phyloP scores from a whole-genome alignment of 2,113 vertebrate species.

The Glaucidium brasilianum region DNA sequence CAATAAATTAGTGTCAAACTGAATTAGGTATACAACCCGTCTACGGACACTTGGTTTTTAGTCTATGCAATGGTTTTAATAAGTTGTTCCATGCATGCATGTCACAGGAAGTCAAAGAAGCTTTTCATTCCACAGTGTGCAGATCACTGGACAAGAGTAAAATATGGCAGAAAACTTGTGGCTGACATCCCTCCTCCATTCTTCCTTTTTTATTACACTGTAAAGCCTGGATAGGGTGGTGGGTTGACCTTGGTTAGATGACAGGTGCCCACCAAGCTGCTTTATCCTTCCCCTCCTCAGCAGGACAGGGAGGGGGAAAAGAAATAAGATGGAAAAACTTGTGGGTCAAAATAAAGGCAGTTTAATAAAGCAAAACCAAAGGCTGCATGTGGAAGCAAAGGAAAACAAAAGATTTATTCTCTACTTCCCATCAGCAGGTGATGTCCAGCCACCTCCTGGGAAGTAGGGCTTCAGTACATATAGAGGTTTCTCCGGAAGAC shows the following conservation, averaged over 20 bases:
- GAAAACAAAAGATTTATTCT: not conserved
- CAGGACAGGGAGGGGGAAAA: not conserved
- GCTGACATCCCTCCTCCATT: not conserved
- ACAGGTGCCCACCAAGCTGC: not conserved
- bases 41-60: not conserved
- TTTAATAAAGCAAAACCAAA: not conserved
- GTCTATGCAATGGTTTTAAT: not conserved
- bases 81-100: not conserved
- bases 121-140: not conserved
- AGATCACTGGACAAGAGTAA: not conserved
- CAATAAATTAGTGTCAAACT: not conserved
- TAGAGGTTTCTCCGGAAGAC: not conserved
- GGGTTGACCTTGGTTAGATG: not conserved
- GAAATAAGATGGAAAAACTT: not conserved
- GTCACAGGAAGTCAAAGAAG: not conserved
- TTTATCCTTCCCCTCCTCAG: not conserved
- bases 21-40: not conserved
- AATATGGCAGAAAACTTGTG: not conserved
- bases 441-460: not conserved
- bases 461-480: not conserved
- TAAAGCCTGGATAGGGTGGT: not conserved
- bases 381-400: not conserved
- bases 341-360: not conserved
- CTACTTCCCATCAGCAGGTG: not conserved
- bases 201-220: not conserved